phyloP scores from a whole-genome alignment of 2,113 vertebrate species.

The Thalassarche chlororhynchos region DNA sequence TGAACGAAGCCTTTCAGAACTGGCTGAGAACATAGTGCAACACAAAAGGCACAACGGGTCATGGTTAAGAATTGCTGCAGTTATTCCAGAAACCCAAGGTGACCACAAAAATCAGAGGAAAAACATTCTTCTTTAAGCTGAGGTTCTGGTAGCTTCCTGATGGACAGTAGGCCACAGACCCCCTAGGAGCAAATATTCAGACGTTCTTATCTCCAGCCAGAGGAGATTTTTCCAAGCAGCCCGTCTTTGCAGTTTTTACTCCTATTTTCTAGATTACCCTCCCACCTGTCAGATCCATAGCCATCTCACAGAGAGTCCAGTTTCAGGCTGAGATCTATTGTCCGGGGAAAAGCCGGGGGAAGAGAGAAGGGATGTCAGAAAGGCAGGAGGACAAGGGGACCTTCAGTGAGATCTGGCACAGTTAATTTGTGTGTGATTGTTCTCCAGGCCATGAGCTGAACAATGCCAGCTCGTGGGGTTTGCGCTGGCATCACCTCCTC shows the following conservation, averaged over 20 bases:
- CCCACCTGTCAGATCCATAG: not conserved
- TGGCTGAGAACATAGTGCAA: not conserved
- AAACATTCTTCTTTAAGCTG: not conserved
- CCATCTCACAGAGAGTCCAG: not conserved
- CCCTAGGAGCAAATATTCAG: not conserved
- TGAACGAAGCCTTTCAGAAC: not conserved
- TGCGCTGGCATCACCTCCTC: not conserved
- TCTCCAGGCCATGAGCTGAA: not conserved
- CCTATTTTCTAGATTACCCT: not conserved
- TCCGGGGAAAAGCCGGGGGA: not conserved
- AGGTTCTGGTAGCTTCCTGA: not conserved
- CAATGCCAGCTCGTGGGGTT: not conserved
- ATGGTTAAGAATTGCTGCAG: not conserved
- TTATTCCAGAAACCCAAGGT: not conserved
- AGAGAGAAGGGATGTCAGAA: not conserved
- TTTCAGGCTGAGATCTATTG: not conserved
- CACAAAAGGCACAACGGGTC: accelerated
- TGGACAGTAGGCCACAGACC: not conserved
- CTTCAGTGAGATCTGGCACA: not conserved
- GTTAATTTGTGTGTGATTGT: not conserved
- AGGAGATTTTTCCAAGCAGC: not conserved
- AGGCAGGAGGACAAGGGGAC: not conserved
- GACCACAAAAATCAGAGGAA: not conserved
- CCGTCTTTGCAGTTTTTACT: not conserved
- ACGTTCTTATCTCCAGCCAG: not conserved